Percentiles rank a stretch among this genome's conserved stretches.
phyloP scores from a whole-genome alignment of 2,113 vertebrate species.

The Neolamprologus longior region DNA sequence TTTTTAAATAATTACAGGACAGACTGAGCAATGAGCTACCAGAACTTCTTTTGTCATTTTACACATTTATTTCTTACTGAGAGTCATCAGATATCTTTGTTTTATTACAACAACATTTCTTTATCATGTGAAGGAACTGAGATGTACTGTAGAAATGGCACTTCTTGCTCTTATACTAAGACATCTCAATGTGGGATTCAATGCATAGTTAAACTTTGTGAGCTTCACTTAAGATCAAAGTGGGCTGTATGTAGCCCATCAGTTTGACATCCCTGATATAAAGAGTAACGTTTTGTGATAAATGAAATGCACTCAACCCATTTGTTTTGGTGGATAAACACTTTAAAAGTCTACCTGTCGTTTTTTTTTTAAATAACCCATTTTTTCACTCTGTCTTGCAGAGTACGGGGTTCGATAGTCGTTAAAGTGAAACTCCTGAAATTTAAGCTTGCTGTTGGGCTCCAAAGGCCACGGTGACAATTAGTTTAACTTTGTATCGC shows the following conservation, averaged over 20 bases:
- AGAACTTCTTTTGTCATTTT: neutral
- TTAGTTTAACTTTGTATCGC: neutral
- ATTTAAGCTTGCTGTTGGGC: neutral
- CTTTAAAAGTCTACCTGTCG: neutral
- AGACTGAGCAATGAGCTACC: neutral
- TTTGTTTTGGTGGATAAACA: neutral
- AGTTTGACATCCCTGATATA: neutral
- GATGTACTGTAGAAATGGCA: neutral
- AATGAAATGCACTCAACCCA: neutral
- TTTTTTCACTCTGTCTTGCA: neutral
- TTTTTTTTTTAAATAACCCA: neutral
- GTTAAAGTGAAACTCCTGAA: neutral
- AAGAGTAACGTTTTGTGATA: neutral
- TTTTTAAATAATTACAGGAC: neutral
- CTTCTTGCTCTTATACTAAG: neutral
- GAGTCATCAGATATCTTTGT: neutral
- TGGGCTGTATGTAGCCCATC: neutral
- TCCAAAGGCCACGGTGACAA: neutral
- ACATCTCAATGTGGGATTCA: neutral
- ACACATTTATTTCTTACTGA: neutral
- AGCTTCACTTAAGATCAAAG: neutral
- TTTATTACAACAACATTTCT: neutral
- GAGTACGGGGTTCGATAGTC: neutral
- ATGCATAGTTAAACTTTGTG: neutral
- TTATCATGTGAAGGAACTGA: neutral